Evolutionary conservation across 2,888 invertebrate genomes (phyloP), one percentile per base, ranked within the genome.

Genomic region (Stegophylla sp.): DNA sequence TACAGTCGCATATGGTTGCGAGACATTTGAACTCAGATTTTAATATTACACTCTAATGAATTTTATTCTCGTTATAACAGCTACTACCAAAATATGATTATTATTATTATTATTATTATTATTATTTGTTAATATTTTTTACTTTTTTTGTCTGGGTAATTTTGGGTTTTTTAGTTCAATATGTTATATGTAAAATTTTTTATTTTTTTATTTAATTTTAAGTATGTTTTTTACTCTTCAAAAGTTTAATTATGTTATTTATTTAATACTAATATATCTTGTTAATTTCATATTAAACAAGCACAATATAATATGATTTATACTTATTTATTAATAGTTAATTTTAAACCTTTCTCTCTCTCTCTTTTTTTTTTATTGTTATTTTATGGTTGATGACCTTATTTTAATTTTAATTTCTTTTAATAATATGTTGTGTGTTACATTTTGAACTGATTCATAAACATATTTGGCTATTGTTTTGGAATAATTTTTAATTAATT

Each of bases 1-100:
- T 84, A 53, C 83, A 83, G 71, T 82, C 82, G 43, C 84, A 84
- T 64, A 82, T 82, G 82, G 82, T 77, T 10, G 77, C 77, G 12
- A 71, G 76, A 66, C 82, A 79, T 56, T 59, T 79, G 3, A 71
- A 28, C 15, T 79, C 79, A n/a, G 71, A 79, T 79, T 79, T 71
- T 63, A 71, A 71, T 34, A 79, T 63, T 23, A 71, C 61, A 61
- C 23, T 79, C 41, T 79, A 69, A 71, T 34, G 1, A 48, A 41
- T 59, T 64, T 63, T 67, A 12, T 20, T 45, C 4, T 61, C 20
- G 12, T 66, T 56, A 34, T 45, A 74, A 53, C 67, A 69, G 69
- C 79, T 79, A 59, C 61, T 61, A 79, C 79, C 79, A 79, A 79
- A 79, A 61, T 71, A 23, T 56, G 48, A 53, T 15, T 73, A 48